A percentile compares a stretch with the other conserved stretches of the same genome.
Evolutionary conservation across 2,113 vertebrate species (phyloP).

Genomic region (Bagarius yarrelli): DNA sequence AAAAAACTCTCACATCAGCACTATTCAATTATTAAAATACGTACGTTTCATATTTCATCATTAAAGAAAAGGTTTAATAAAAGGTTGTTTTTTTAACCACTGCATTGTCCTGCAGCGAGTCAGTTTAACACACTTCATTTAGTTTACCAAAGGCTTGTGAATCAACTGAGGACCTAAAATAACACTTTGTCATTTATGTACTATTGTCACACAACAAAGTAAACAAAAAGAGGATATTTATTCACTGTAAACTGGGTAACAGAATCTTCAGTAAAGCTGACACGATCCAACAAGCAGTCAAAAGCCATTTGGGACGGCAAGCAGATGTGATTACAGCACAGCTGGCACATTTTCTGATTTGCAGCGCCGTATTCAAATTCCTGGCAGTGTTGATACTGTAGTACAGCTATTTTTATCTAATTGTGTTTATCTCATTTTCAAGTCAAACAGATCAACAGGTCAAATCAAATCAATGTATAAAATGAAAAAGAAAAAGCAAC

Average conservation of each 20-base stretch:
- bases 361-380: neutral
- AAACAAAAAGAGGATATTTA: neutral
- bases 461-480: neutral
- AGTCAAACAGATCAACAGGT: neutral
- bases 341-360: conserved; percentile 7
- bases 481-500: neutral
- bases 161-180: neutral
- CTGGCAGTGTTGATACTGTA: neutral
- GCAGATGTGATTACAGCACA: neutral
- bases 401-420: neutral
- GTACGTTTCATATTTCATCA: conserved; percentile 40
- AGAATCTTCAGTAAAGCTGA: neutral
- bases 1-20: conserved; percentile 32
- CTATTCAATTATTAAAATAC: conserved; percentile 45
- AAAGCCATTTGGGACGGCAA: neutral
- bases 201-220: neutral
- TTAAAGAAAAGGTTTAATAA: conserved; percentile 3
- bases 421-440: neutral
- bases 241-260: neutral
- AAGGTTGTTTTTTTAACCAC: conserved; percentile 11
- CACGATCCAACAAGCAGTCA: neutral
- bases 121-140: neutral
- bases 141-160: neutral
- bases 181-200: neutral
- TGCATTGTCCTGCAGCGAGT: neutral